Percentiles rank a stretch among this genome's conserved stretches.
Conservation (phyloP, 2,797 vertebrate genomes). For the Telmatherina bonti region DNA sequence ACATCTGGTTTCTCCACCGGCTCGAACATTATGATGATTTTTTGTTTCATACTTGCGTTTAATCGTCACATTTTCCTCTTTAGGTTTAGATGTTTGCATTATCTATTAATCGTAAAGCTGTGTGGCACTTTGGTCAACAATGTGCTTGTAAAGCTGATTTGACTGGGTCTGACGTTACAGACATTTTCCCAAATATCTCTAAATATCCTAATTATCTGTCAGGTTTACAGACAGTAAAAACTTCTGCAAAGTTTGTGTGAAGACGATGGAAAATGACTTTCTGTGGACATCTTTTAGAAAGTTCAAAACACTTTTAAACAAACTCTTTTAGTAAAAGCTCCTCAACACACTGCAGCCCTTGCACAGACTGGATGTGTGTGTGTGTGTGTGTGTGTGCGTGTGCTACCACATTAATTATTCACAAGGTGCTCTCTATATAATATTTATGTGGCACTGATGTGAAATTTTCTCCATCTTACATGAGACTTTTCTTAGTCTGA, state of each 20-base stretch:
- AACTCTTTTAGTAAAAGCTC: neutral
- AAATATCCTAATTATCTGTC: conserved; percentile 22
- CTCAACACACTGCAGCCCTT: neutral
- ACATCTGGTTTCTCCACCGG: too few relatives aligned
- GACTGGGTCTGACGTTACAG: conserved; percentile 5
- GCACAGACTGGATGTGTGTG: neutral
- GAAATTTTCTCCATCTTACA: neutral
- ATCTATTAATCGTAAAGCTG: neutral
- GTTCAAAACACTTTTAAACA: neutral
- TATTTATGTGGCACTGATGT: neutral
- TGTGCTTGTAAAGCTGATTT: conserved; percentile 7
- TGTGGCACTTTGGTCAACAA: neutral
- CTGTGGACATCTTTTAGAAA: neutral
- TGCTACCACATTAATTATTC: neutral
- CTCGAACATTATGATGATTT: too few relatives aligned
- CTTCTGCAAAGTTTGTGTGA: neutral
- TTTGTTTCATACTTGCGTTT: too few relatives aligned
- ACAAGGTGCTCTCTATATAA: neutral
- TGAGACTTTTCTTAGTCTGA: neutral
- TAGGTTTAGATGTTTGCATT: neutral
- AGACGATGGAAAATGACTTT: neutral
- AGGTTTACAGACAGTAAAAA: conserved; percentile 22
- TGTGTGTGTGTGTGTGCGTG: neutral
- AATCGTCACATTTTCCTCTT: neutral
- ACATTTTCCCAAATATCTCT: conserved; percentile 16